A percentile compares a stretch with the other conserved stretches of the same genome.
phyloP scores from a whole-genome alignment of 1,140 invertebrate species.

The Drosophila bifasciata region DNA sequence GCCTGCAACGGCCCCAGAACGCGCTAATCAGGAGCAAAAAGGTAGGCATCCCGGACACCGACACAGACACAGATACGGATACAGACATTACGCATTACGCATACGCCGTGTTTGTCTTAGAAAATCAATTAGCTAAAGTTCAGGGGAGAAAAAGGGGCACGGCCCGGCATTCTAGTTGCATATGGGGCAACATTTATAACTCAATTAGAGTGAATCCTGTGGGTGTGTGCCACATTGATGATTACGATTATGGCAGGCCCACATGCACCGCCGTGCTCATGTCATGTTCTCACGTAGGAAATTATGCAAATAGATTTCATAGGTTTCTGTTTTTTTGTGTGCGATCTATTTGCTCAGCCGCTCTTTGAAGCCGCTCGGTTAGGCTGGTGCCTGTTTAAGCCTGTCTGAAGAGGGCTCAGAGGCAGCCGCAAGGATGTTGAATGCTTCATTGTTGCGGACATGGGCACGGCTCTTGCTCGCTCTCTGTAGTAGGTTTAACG shows the following conservation, averaged over 20 bases:
- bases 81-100: constrained; percentile 45
- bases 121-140: constrained; percentile 70
- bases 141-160: constrained; percentile 15
- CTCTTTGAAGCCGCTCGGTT: constrained; percentile 36
- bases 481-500: constrained; percentile 43
- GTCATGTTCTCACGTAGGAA: constrained; percentile 43
- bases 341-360: constrained; percentile 50
- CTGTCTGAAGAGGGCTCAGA: constrained; percentile 51
- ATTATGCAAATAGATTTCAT: constrained; percentile 70
- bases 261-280: constrained; percentile 67
- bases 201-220: constrained; percentile 61
- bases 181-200: constrained; percentile 19
- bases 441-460: constrained; percentile 38
- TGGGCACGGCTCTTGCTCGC: background rate
- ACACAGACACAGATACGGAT: background rate
- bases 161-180: constrained; percentile 20
- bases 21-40: constrained; percentile 70
- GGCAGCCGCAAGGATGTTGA: constrained; percentile 14
- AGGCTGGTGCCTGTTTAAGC: constrained; percentile 15
- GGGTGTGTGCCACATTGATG: constrained; percentile 59
- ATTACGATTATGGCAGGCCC: constrained; percentile 61
- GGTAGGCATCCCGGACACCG: constrained; percentile 36
- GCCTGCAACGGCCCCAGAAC: constrained; percentile 30
- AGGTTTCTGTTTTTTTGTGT: constrained; percentile 13
- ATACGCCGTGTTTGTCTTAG: constrained; percentile 55